A percentile compares a stretch with the other conserved stretches of the same genome.
These are phyloP conservation scores for Sitobion miscanthi DNA, from an alignment of 1,140 invertebrate species.

Conservation along the genomic window DNA sequence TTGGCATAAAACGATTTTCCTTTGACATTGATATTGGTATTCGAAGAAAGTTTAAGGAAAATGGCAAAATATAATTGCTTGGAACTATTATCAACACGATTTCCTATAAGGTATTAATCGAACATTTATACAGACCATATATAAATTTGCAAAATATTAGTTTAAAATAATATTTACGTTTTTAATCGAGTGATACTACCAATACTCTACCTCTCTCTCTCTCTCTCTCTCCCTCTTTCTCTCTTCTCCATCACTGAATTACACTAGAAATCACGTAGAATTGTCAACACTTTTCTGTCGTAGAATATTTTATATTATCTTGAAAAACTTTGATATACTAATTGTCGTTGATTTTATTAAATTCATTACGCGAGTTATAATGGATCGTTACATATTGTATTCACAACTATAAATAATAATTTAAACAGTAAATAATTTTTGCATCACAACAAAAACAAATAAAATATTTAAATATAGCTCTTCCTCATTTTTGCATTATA, in stretches of 20 bases:
- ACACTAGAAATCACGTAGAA: too few relatives aligned
- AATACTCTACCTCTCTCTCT: not conserved
- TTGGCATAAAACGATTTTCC: not conserved
- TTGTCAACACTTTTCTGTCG: too few relatives aligned
- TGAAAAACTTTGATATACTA: too few relatives aligned
- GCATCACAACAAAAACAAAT: not conserved
- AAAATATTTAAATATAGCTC: not conserved
- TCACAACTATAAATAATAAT: not conserved
- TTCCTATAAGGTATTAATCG: not conserved
- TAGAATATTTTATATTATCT: too few relatives aligned
- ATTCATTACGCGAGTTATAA: too few relatives aligned
- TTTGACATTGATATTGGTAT: conserved; percentile 12
- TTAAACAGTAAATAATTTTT: not conserved
- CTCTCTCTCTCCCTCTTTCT: not conserved
- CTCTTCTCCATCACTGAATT: not conserved
- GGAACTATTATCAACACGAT: not conserved
- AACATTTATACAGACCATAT: not conserved
- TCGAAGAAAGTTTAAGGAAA: not conserved
- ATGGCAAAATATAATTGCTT: not conserved
- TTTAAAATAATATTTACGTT: not conserved
- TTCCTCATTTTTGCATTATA: not conserved
- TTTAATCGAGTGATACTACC: not conserved
- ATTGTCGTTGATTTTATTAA: too few relatives aligned
- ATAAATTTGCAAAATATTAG: not conserved
- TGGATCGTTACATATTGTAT: too few relatives aligned